phyloP scores from a whole-genome alignment of 2,888 invertebrate genomes.

The Pristionchus exspectatus region DNA sequence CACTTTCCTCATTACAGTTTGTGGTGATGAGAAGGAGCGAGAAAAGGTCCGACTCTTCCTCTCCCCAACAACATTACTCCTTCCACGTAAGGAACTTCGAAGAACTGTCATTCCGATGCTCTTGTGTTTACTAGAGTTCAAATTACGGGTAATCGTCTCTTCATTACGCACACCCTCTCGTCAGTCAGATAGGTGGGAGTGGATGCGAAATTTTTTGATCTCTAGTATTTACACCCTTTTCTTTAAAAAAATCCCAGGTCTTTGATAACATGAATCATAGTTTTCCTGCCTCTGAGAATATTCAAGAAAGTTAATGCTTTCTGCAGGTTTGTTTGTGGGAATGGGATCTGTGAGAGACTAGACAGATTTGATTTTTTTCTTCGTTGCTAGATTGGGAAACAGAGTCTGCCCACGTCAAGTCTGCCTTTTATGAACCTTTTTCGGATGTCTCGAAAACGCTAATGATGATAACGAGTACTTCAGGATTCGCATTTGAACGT shows the following conservation, averaged over 20 bases:
- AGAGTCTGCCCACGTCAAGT: not conserved
- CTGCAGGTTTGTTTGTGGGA: not conserved
- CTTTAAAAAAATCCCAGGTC: not conserved
- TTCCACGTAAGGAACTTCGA: not conserved
- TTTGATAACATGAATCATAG: not conserved
- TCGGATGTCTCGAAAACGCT: not conserved
- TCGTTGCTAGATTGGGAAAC: not conserved
- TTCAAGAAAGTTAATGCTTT: not conserved
- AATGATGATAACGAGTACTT: not conserved
- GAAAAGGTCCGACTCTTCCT: not conserved
- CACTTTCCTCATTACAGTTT: slow-evolving; percentile 16
- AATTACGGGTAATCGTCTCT: too few species aligned
- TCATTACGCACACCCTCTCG: too few species aligned
- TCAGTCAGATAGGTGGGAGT: too few species aligned
- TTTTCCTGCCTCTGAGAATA: not conserved
- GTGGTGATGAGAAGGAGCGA: not conserved
- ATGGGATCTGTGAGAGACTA: not conserved
- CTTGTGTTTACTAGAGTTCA: not conserved
- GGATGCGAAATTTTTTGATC: not conserved
- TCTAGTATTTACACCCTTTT: not conserved
- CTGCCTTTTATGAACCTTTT: not conserved
- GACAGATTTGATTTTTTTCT: not conserved
- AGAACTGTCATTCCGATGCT: not conserved
- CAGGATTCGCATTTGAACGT: not conserved
- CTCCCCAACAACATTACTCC: not conserved